Percentiles rank a stretch among this genome's conserved stretches.
Conservation (phyloP, 2,888 invertebrate genomes). For the Lasiommata megera region DNA sequence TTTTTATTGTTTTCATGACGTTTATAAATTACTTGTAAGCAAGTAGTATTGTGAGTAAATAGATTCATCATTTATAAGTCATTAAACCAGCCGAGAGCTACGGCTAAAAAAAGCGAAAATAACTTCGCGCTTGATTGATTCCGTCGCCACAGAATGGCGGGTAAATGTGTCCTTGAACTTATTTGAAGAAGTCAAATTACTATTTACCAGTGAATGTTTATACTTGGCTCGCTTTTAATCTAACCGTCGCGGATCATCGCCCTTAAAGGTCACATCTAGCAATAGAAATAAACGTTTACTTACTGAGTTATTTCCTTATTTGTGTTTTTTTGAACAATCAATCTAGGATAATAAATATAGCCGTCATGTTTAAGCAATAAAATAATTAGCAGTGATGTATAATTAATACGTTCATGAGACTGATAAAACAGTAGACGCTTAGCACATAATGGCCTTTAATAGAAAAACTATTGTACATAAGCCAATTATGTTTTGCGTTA, state of each 20-base stretch:
- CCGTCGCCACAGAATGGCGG: constrained; percentile 4
- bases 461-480: too few relatives aligned
- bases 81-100: neutral
- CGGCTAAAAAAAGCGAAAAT: constrained; percentile 3
- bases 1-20: neutral
- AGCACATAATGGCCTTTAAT: too few relatives aligned
- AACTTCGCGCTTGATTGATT: constrained; percentile 8
- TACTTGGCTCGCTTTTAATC: constrained; percentile 2
- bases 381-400: neutral
- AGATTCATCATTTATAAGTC: constrained; percentile 5
- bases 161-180: constrained; percentile 7
- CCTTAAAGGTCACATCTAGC: constrained; percentile 1
- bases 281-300: constrained; percentile 7
- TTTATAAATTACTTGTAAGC: neutral
- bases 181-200: constrained; percentile 7
- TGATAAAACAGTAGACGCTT: neutral
- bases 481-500: too few relatives aligned
- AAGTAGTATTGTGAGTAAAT: constrained; percentile 3
- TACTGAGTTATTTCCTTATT: constrained; percentile 4
- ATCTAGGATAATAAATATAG: constrained; percentile 2
- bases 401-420: neutral
- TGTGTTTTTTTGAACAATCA: neutral
- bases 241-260: constrained; percentile 7
- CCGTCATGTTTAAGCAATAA: neutral
- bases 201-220: constrained; percentile 7